These are phyloP conservation scores for Gila orcuttii DNA, from an alignment of 2,113 vertebrate species.

Conservation along the genomic window DNA sequence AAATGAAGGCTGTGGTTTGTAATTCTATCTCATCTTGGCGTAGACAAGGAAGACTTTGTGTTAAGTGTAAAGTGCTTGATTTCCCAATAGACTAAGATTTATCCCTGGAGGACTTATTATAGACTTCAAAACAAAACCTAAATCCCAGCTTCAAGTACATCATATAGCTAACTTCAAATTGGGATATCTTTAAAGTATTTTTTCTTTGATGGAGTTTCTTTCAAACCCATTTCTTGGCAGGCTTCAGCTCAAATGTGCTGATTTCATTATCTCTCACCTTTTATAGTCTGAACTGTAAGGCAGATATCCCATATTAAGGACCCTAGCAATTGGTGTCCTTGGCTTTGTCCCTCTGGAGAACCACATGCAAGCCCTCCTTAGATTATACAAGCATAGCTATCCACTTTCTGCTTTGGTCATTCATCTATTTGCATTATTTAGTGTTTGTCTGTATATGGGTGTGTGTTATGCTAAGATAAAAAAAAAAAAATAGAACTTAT, in stretches of 20 bases:
- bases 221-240: neutral
- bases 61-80: conserved; percentile 18
- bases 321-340: conserved; percentile 36
- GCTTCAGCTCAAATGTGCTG: conserved; percentile 1
- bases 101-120: neutral
- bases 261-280: conserved; percentile 19
- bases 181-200: neutral
- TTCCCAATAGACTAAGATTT: neutral
- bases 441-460: neutral
- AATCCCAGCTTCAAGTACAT: neutral
- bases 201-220: conserved; percentile 3
- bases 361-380: conserved; percentile 24
- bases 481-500: neutral
- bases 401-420: conserved; percentile 7
- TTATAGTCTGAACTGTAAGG: neutral
- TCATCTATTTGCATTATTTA: neutral
- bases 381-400: conserved; percentile 8
- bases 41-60: neutral
- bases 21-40: conserved; percentile 14
- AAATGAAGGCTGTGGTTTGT: conserved; percentile 16
- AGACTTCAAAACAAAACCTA: neutral
- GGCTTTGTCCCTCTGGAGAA: conserved; percentile 39
- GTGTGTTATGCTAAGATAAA: neutral
- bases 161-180: neutral
- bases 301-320: conserved; percentile 33